A percentile compares a stretch with the other conserved stretches of the same genome.
Evolutionary conservation across 2,113 vertebrate species (phyloP).

Genomic region (Pogona vitticeps): DNA sequence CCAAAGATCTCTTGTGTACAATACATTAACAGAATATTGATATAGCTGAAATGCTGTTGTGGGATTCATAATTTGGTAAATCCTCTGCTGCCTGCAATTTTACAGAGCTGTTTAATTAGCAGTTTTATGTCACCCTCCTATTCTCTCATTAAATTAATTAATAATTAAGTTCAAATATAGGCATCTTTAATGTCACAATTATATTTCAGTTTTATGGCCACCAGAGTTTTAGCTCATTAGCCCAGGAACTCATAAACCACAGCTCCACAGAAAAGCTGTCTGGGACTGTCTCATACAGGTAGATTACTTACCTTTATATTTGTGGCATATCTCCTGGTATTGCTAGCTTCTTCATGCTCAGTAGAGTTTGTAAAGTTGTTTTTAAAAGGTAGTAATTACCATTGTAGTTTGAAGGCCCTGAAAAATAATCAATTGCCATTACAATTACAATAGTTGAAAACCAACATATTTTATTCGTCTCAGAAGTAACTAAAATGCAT

Average conservation of each 20-base stretch:
- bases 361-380: too few relatives aligned
- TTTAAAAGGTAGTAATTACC: too few relatives aligned
- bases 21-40: constrained; percentile 95
- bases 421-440: too few relatives aligned
- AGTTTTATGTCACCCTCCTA: constrained; percentile 84
- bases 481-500: too few relatives aligned
- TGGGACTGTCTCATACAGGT: constrained; percentile 53
- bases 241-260: constrained; percentile 79
- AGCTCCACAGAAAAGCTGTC: constrained; percentile 70
- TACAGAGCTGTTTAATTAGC: constrained; percentile 87
- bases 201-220: constrained; percentile 90
- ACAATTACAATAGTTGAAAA: too few relatives aligned
- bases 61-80: constrained; percentile 84
- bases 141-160: constrained; percentile 91
- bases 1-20: constrained; percentile 85
- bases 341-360: neutral
- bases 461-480: too few relatives aligned
- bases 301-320: constrained; percentile 33
- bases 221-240: constrained; percentile 82
- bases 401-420: too few relatives aligned
- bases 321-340: constrained; percentile 40
- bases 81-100: constrained; percentile 82
- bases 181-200: constrained; percentile 93
- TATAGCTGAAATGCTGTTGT: constrained; percentile 84
- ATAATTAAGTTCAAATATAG: constrained; percentile 92